A percentile compares a stretch with the other conserved stretches of the same genome.
These are phyloP conservation scores for Apodemus sylvaticus DNA, from an alignment of 2,113 vertebrate species.

Conservation along the genomic window DNA sequence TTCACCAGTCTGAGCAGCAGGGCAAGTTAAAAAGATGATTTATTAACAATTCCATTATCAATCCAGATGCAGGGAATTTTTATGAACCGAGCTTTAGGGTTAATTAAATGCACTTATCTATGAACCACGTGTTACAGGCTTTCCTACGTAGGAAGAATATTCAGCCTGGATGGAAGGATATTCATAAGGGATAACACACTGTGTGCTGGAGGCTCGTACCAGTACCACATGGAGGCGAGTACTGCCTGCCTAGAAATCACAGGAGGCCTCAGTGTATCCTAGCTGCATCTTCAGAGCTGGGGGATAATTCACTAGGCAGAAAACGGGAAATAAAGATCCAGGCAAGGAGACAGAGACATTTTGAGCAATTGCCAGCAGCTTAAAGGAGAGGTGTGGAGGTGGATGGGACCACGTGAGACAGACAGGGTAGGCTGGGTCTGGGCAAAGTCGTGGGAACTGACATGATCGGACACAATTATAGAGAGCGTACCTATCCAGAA, in stretches of 20 bases:
- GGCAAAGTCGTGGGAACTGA: background rate
- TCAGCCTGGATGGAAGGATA: background rate
- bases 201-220: background rate
- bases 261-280: background rate
- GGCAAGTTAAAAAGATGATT: background rate
- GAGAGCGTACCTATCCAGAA: background rate
- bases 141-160: background rate
- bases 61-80: slow-evolving; percentile 19
- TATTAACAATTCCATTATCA: background rate
- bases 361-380: background rate
- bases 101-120: background rate
- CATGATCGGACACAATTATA: background rate
- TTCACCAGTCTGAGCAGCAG: background rate
- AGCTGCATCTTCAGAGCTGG: too few species aligned
- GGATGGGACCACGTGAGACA: background rate
- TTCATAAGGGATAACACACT: background rate
- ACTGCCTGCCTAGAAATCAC: background rate
- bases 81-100: slow-evolving; percentile 1
- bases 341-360: background rate
- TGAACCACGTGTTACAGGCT: background rate
- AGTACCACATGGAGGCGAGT: background rate
- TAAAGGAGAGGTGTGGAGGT: background rate
- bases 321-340: background rate
- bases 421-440: background rate
- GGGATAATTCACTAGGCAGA: too few species aligned